Evolutionary conservation across 2,113 vertebrate genomes (phyloP).

Genomic region (Acrocephalus arundinaceus): DNA sequence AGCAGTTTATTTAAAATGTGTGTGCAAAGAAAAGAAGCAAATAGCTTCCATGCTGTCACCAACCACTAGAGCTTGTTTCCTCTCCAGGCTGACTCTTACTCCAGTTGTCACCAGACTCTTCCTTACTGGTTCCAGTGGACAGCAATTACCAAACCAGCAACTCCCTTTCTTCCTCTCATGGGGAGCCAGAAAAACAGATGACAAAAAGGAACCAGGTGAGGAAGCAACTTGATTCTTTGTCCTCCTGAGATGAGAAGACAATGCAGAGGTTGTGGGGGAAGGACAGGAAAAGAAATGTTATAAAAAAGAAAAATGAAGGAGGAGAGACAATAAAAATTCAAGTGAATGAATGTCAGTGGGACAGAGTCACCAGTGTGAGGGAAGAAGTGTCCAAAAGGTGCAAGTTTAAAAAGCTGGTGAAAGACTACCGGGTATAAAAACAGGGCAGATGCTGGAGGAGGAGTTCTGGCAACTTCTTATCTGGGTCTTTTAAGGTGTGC

Average conservation of each 20-base stretch:
- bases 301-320: not conserved
- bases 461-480: not conserved
- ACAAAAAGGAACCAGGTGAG: not conserved
- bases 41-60: not conserved
- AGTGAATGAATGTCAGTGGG: not conserved
- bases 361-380: not conserved
- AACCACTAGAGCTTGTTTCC: not conserved
- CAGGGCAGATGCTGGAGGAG: not conserved
- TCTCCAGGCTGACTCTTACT: not conserved
- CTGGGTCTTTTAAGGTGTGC: not conserved
- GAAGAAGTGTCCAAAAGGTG: not conserved
- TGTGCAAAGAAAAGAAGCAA: not conserved
- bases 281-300: not conserved
- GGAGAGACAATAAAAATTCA: not conserved
- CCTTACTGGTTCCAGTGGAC: not conserved
- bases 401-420: not conserved
- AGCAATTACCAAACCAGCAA: not conserved
- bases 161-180: not conserved
- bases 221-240: not conserved
- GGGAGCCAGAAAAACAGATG: not conserved
- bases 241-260: not conserved
- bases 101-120: not conserved
- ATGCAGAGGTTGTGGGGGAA: fast-evolving
- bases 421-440: not conserved
- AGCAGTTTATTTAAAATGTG: not conserved